Evolutionary conservation across 37 sponge, comb jelly and placozoan genomes (phyloP).

Genomic region (Cliona cf. orientalis): DNA sequence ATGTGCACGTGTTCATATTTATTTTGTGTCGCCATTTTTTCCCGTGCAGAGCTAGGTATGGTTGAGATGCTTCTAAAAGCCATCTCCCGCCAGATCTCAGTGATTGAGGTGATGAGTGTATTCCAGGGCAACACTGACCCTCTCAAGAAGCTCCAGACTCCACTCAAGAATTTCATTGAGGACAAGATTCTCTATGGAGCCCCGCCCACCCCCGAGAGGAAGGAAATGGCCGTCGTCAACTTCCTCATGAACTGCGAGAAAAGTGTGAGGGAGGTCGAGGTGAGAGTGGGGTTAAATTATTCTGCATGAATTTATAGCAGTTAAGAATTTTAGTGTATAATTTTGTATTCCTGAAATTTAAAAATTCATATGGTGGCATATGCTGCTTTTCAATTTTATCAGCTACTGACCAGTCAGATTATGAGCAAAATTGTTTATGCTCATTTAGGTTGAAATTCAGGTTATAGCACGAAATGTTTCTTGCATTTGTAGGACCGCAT

Average conservation of each 20-base stretch:
- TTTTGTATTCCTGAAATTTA: too few species aligned
- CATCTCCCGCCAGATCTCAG: constrained; percentile 40
- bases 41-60: constrained; percentile 4
- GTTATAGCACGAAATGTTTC: too few species aligned
- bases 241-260: constrained; percentile 16
- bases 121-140: constrained; percentile 27
- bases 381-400: too few species aligned
- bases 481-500: constrained; percentile 2
- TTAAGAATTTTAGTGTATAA: too few species aligned
- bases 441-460: too few species aligned
- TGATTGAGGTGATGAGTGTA: constrained; percentile 39
- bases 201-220: constrained; percentile 29
- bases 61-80: constrained; percentile 34
- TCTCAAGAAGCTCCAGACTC: constrained; percentile 24
- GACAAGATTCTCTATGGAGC: constrained; percentile 45
- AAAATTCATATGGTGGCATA: too few species aligned
- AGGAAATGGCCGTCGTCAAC: constrained; percentile 8
- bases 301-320: too few species aligned
- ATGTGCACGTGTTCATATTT: too few species aligned
- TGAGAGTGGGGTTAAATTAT: too few species aligned
- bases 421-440: too few species aligned
- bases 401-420: too few species aligned
- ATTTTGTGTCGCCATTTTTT: background rate
- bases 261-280: background rate
- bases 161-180: constrained; percentile 31